Conservation (phyloP, 2,888 invertebrate species). For the Zonitis immaculata region DNA sequence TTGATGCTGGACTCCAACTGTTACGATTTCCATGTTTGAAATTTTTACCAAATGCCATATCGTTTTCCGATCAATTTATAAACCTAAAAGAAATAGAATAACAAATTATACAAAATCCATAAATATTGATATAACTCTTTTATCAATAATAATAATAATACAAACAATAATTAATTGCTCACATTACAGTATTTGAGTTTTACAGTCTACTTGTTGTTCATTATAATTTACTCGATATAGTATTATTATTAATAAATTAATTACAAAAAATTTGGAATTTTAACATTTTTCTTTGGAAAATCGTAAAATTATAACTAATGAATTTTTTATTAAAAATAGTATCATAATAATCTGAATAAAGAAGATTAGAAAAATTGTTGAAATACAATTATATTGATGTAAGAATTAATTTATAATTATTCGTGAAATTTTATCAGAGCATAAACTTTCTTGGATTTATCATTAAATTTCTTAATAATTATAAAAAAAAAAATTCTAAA, state of each 20-base stretch:
- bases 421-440: too few species aligned
- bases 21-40: slow-evolving; percentile 44
- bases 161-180: slow-evolving; percentile 8
- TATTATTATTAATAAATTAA: slow-evolving; percentile 13
- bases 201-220: slow-evolving; percentile 16
- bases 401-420: too few species aligned
- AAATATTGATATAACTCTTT: too few species aligned
- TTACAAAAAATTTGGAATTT: slow-evolving; percentile 12
- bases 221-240: slow-evolving; percentile 3
- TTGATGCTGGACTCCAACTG: slow-evolving; percentile 60
- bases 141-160: slow-evolving; percentile 2
- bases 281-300: slow-evolving; percentile 2
- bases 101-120: neutral
- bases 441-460: too few species aligned
- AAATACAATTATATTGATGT: too few species aligned
- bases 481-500: too few species aligned
- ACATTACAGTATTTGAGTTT: slow-evolving; percentile 19
- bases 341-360: too few species aligned
- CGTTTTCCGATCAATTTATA: neutral
- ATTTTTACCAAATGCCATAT: slow-evolving; percentile 35
- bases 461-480: neutral
- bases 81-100: neutral
- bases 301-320: too few species aligned
- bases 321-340: too few species aligned
- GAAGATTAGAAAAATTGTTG: too few species aligned